Evolutionary conservation across 2,113 vertebrate species (phyloP).

Genomic region (Thryonomys swinderianus): DNA sequence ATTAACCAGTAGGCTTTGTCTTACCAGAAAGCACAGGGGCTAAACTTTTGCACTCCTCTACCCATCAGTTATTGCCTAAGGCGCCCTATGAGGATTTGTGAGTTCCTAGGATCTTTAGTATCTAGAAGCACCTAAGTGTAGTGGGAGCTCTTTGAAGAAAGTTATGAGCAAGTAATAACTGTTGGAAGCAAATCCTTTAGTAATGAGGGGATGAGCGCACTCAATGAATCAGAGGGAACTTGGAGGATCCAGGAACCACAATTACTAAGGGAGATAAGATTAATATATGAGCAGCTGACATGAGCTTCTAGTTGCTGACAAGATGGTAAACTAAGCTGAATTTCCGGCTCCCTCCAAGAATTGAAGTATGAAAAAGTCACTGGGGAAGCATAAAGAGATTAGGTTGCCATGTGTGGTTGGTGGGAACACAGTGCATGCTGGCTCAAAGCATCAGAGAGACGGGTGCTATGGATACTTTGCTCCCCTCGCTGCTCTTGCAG

Average conservation of each 20-base stretch:
- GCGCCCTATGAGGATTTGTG: neutral
- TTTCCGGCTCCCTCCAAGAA: neutral
- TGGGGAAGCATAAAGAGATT: neutral
- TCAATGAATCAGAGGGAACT: neutral
- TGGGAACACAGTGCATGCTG: no score
- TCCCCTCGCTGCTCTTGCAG: neutral
- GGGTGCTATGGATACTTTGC: neutral
- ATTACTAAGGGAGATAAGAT: neutral
- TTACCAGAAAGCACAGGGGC: neutral
- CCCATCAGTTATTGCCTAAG: neutral
- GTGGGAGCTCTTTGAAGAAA: neutral
- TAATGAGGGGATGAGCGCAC: neutral
- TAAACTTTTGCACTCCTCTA: neutral
- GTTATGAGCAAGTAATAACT: neutral
- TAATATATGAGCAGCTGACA: neutral
- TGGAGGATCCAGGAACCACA: neutral
- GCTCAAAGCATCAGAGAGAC: neutral
- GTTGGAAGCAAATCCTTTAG: neutral
- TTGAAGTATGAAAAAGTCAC: neutral
- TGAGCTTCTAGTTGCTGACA: neutral
- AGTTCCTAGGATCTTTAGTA: neutral
- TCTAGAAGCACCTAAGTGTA: constrained; percentile 1
- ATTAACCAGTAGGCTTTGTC: neutral
- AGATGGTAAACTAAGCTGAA: neutral
- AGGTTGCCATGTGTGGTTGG: neutral